Percentiles rank a stretch among this genome's conserved stretches.
phyloP scores from a whole-genome alignment of 2,797 vertebrate species.

The Sebastes taczanowskii region DNA sequence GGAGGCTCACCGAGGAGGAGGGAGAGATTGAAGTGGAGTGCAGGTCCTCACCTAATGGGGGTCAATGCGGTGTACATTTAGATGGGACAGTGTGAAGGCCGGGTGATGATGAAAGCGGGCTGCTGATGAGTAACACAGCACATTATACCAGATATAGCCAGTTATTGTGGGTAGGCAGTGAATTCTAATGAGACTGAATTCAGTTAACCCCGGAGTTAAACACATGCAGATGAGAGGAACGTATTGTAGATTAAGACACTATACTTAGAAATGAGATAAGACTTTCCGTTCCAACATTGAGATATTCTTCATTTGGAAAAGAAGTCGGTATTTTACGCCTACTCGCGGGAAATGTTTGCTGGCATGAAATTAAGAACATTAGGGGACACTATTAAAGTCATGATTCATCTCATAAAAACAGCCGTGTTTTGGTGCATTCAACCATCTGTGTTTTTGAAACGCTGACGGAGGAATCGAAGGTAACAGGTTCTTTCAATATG shows the following conservation, averaged over 20 bases:
- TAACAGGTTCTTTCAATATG: neutral
- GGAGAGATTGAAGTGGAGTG: slow-evolving; percentile 11
- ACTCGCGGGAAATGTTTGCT: neutral
- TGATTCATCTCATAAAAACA: slow-evolving; percentile 4
- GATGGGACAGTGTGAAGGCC: neutral
- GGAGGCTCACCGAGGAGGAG: slow-evolving; percentile 7
- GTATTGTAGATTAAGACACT: slow-evolving; percentile 21
- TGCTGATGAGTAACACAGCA: slow-evolving; percentile 12
- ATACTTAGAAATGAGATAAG: slow-evolving; percentile 7
- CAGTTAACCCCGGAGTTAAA: slow-evolving; percentile 58
- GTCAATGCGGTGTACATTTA: neutral
- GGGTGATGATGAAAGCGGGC: slow-evolving; percentile 15
- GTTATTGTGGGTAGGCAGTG: slow-evolving; percentile 22
- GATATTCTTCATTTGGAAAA: slow-evolving; percentile 10
- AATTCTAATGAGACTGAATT: slow-evolving; percentile 42
- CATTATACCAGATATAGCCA: slow-evolving; percentile 15
- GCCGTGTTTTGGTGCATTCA: slow-evolving; percentile 7
- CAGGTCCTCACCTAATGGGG: slow-evolving; percentile 42
- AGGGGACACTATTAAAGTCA: slow-evolving; percentile 17
- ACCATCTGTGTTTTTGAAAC: slow-evolving; percentile 44
- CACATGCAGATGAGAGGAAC: slow-evolving; percentile 44
- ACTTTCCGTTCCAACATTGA: neutral
- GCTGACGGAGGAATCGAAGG: neutral
- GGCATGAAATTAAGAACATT: slow-evolving; percentile 16
- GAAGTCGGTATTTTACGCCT: neutral